These are phyloP conservation scores for Zygogramma bicolorata DNA, from an alignment of 2,888 invertebrate genomes.

Conservation along the genomic window DNA sequence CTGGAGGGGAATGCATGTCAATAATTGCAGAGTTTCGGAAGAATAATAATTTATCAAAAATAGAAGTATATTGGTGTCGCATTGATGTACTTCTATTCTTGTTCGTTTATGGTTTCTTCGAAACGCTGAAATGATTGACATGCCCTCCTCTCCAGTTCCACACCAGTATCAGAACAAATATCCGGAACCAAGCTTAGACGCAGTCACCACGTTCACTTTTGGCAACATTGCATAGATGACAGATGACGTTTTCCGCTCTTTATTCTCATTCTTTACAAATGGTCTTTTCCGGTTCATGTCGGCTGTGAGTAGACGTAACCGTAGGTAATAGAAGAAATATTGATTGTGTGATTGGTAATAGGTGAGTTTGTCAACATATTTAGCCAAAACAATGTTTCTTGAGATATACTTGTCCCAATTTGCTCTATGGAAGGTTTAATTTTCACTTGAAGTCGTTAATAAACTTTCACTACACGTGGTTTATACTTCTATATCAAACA, in stretches of 20 bases:
- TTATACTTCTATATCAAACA: neutral
- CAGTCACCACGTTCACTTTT: no score
- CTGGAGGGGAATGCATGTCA: no score
- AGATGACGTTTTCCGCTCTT: slow-evolving; percentile 42
- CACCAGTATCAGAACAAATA: no score
- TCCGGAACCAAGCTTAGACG: no score
- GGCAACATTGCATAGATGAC: slow-evolving; percentile 19
- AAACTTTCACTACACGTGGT: slow-evolving; percentile 11
- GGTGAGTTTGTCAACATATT: slow-evolving; percentile 18
- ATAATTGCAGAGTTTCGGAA: no score
- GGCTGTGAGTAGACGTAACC: slow-evolving; percentile 58
- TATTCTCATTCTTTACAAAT: slow-evolving; percentile 43
- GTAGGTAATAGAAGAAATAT: slow-evolving; percentile 19
- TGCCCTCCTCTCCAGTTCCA: no score
- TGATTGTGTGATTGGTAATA: slow-evolving; percentile 25
- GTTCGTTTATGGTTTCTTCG: no score
- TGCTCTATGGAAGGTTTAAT: neutral
- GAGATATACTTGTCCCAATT: neutral
- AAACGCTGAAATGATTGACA: no score
- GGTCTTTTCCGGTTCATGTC: slow-evolving; percentile 68
- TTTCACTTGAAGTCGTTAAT: neutral
- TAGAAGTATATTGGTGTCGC: no score
- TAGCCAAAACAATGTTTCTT: neutral
- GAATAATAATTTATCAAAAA: no score
- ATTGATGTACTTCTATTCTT: no score